Percentiles rank a stretch among this genome's conserved stretches.
Conservation (phyloP, 2,797 vertebrate species). For the Notamacropus eugenii region DNA sequence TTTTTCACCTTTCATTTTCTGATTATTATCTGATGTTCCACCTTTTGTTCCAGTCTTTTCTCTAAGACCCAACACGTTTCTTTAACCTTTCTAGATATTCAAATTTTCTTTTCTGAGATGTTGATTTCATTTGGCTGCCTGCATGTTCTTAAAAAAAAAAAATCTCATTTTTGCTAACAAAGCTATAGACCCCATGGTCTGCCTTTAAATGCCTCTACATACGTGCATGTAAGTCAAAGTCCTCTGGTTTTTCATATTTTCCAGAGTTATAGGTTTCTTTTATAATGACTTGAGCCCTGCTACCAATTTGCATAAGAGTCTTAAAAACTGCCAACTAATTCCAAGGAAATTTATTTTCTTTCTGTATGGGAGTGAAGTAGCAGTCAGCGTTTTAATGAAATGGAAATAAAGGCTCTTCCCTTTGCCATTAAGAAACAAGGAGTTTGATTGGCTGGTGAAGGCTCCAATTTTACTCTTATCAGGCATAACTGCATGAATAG, state of each 20-base stretch:
- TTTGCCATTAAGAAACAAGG: constrained; percentile 66
- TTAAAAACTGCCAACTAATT: constrained; percentile 78
- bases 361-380: constrained; percentile 66
- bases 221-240: constrained; percentile 48
- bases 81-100: constrained; percentile 70
- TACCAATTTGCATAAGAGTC: constrained; percentile 79
- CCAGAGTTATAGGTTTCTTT: constrained; percentile 71
- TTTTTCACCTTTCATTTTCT: constrained; percentile 38
- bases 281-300: constrained; percentile 72
- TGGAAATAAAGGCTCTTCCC: constrained; percentile 65
- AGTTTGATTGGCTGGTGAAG: constrained; percentile 65
- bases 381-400: constrained; percentile 49
- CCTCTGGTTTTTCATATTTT: constrained; percentile 67
- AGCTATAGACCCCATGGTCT: constrained; percentile 58
- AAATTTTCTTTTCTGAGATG: constrained; percentile 76
- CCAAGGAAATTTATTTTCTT: constrained; percentile 71
- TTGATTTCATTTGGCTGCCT: constrained; percentile 70
- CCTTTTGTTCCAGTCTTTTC: constrained; percentile 2
- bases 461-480: constrained; percentile 60
- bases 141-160: constrained; percentile 65
- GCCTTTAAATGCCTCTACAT: constrained; percentile 66
- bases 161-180: constrained; percentile 57
- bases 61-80: constrained; percentile 59
- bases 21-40: constrained; percentile 24
- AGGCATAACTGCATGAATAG: background rate